phyloP scores from a whole-genome alignment of 2,113 vertebrate species.

The Brachypteracias leptosomus region DNA sequence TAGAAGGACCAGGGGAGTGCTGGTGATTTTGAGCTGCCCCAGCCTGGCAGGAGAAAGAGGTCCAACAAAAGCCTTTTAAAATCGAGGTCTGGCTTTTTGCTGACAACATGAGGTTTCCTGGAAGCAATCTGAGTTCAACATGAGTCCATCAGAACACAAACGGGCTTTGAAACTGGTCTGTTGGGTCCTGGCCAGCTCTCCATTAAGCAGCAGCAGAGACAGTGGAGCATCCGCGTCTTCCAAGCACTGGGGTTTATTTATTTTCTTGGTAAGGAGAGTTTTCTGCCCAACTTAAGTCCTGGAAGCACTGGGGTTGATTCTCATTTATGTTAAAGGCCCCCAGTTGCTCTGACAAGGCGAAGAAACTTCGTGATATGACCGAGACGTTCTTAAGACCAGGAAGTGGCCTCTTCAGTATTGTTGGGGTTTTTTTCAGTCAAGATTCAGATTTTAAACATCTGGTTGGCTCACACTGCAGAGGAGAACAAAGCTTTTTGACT shows the following conservation, averaged over 20 bases:
- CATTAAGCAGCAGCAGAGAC: neutral
- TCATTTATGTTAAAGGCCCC: neutral
- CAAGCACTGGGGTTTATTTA: neutral
- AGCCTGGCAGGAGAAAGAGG: neutral
- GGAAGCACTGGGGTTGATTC: neutral
- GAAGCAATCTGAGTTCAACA: neutral
- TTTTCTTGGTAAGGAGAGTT: neutral
- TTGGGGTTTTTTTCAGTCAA: neutral
- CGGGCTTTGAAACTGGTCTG: neutral
- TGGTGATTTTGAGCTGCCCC: neutral
- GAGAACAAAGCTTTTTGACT: neutral
- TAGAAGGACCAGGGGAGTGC: neutral
- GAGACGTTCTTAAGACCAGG: neutral
- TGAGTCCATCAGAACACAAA: constrained; percentile 20
- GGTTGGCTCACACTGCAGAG: neutral
- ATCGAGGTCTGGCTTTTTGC: neutral
- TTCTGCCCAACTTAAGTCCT: neutral
- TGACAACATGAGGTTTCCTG: neutral
- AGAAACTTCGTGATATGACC: neutral
- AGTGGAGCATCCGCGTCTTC: neutral
- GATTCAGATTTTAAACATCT: neutral
- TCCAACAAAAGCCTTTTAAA: neutral
- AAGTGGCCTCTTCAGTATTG: neutral
- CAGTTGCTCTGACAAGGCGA: neutral
- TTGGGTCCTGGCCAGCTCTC: constrained; percentile 1